Evolutionary conservation across 2,113 vertebrate species (phyloP).

Genomic region (Campylorhamphus procurvoides): DNA sequence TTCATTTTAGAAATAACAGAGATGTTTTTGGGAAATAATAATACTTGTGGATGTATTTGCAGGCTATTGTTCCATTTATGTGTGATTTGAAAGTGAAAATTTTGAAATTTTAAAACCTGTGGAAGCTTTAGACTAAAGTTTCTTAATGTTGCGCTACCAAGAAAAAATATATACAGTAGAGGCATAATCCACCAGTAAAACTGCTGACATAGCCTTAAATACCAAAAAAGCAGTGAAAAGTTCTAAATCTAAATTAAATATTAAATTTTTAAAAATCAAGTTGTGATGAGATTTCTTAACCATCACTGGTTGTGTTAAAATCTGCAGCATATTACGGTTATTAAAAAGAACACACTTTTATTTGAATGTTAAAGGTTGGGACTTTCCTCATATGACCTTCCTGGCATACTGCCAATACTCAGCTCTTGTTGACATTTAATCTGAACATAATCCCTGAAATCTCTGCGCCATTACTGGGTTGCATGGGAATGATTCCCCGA

Average conservation of each 20-base stretch:
- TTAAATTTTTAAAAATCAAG: not conserved
- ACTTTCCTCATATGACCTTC: constrained; percentile 41
- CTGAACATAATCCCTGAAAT: constrained; percentile 44
- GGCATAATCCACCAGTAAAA: not conserved
- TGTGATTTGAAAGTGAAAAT: not conserved
- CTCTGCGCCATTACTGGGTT: not conserved
- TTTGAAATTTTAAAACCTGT: not conserved
- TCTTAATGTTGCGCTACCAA: not conserved
- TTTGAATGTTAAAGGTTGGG: not conserved
- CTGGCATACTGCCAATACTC: not conserved
- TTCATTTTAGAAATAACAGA: not conserved
- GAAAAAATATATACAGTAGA: not conserved
- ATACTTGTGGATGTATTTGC: not conserved
- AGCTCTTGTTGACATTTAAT: constrained; percentile 56
- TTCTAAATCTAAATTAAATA: not conserved
- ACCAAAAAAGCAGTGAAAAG: not conserved
- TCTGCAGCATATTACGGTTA: not conserved
- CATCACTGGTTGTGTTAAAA: not conserved
- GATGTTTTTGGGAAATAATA: not conserved
- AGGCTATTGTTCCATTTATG: not conserved
- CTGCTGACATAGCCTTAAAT: not conserved
- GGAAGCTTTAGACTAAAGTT: not conserved
- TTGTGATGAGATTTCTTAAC: not conserved
- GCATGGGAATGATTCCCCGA: not conserved
- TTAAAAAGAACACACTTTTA: constrained; percentile 14